Percentiles rank a stretch among this genome's conserved stretches.
Conservation (phyloP, 2,888 invertebrate genomes). For the Meteorus cinctellus region DNA sequence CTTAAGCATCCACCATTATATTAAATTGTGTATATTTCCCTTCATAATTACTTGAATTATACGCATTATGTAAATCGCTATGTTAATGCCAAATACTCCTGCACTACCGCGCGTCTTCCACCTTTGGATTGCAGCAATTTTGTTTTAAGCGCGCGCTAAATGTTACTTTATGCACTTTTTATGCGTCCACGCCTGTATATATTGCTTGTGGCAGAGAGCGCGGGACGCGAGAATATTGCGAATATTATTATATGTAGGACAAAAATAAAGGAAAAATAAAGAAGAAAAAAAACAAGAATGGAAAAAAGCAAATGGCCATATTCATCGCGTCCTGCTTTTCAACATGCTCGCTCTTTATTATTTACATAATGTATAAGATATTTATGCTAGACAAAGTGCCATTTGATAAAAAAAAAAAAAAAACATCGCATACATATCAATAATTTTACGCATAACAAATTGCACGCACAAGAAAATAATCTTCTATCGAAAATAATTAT, state of each 20-base stretch:
- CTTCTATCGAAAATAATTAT: too few relatives aligned
- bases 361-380: constrained; percentile 69
- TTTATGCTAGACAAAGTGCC: constrained; percentile 55
- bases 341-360: constrained; percentile 52
- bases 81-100: constrained; percentile 64
- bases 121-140: constrained; percentile 69
- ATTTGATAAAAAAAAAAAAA: constrained; percentile 46
- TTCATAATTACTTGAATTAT: constrained; percentile 73
- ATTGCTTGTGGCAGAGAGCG: constrained; percentile 31
- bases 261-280: constrained; percentile 2
- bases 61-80: constrained; percentile 72
- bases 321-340: constrained; percentile 43
- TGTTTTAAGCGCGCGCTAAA: constrained; percentile 67
- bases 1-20: constrained; percentile 71
- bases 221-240: constrained; percentile 28
- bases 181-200: constrained; percentile 48
- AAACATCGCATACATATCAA: constrained; percentile 40
- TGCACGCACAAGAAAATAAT: too few relatives aligned
- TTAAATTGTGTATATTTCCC: constrained; percentile 73
- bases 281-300: background rate
- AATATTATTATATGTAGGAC: constrained; percentile 14
- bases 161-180: constrained; percentile 66
- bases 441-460: too few relatives aligned
- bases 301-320: background rate
- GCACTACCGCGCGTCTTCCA: constrained; percentile 43